Percentiles rank a stretch among this genome's conserved stretches.
phyloP scores from a whole-genome alignment of 2,888 invertebrate genomes.

The Ochropleura plecta region DNA sequence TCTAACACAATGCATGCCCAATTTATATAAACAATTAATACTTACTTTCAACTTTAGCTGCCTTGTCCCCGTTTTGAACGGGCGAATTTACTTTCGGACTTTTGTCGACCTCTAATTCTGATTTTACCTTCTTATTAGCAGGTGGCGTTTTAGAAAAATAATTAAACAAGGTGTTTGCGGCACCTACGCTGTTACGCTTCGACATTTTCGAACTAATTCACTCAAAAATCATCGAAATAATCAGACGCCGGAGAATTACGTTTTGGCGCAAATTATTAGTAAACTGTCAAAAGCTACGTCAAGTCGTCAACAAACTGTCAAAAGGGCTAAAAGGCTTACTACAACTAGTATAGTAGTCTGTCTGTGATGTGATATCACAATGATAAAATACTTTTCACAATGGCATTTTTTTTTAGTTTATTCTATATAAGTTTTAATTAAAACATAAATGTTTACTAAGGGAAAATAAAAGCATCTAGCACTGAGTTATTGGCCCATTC shows the following conservation, averaged over 20 bases:
- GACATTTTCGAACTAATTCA: slow-evolving; percentile 77
- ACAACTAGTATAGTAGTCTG: too few species aligned
- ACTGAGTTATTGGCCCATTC: too few species aligned
- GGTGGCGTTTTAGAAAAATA: slow-evolving; percentile 92
- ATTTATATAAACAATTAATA: slow-evolving; percentile 27
- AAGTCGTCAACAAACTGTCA: not conserved
- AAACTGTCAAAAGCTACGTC: slow-evolving; percentile 1
- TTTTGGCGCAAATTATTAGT: slow-evolving; percentile 59
- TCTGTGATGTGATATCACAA: too few species aligned
- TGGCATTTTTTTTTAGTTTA: too few species aligned
- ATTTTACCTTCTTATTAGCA: slow-evolving; percentile 80
- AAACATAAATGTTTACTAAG: too few species aligned
- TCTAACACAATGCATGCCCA: not conserved
- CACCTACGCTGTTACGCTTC: slow-evolving; percentile 82
- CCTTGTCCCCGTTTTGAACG: slow-evolving; percentile 64
- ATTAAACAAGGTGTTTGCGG: slow-evolving; percentile 92
- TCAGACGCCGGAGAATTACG: not conserved
- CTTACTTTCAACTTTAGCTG: slow-evolving; percentile 80
- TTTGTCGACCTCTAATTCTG: slow-evolving; percentile 68
- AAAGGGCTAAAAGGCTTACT: too few species aligned
- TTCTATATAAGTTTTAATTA: too few species aligned
- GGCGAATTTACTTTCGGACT: slow-evolving; percentile 69
- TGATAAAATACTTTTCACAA: too few species aligned
- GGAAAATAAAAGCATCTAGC: too few species aligned
- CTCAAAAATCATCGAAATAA: slow-evolving; percentile 8